Conservation (phyloP, 2,797 vertebrate species). For the Echiichthys vipera region DNA sequence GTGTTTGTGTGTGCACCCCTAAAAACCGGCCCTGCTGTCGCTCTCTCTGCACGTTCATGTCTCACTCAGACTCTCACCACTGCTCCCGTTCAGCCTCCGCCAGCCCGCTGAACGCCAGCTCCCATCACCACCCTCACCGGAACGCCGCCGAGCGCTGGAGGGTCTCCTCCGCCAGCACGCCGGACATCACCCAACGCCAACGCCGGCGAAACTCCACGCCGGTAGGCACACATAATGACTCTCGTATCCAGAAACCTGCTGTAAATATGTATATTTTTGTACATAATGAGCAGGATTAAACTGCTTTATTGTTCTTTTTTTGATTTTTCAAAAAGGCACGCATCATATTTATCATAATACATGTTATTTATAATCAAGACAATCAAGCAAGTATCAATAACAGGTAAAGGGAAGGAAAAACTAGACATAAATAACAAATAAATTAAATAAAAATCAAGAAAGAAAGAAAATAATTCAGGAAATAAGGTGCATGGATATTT, state of each 20-base stretch:
- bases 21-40: conserved; percentile 36
- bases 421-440: too few species aligned
- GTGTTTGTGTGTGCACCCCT: conserved; percentile 31
- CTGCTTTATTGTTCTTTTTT: too few species aligned
- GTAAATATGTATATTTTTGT: too few species aligned
- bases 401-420: too few species aligned
- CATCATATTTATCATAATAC: too few species aligned
- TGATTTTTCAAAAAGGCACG: too few species aligned
- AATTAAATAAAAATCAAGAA: too few species aligned
- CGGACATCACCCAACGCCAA: conserved; percentile 86
- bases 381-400: too few species aligned
- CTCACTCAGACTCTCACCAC: conserved; percentile 84
- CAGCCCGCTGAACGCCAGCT: conserved; percentile 90
- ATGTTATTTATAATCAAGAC: too few species aligned
- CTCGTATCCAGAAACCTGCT: background rate
- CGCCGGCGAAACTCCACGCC: conserved; percentile 84
- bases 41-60: conserved; percentile 56
- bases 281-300: too few species aligned
- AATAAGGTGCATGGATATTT: too few species aligned
- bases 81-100: conserved; percentile 91
- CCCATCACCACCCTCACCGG: conserved; percentile 85
- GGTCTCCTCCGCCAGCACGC: conserved; percentile 85
- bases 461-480: too few species aligned
- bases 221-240: conserved; percentile 73
- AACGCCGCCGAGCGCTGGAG: conserved; percentile 89